Evolutionary conservation across 2,888 invertebrate genomes (phyloP).

Genomic region (Hedya salicella): DNA sequence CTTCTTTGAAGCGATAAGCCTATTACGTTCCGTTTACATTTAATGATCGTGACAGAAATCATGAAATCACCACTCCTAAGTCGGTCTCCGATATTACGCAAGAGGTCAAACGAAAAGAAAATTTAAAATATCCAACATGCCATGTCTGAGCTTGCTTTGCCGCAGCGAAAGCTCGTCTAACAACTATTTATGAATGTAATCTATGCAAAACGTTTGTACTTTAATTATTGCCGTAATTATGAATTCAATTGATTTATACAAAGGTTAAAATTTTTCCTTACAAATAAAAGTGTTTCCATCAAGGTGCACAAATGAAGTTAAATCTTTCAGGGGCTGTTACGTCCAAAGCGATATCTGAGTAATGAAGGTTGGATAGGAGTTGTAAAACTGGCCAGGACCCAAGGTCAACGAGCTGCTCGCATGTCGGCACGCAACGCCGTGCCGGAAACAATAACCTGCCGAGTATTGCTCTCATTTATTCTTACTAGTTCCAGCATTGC

Average conservation of each 20-base stretch:
- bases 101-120: constrained; percentile 5
- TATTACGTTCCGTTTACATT: background rate
- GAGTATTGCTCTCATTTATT: constrained; percentile 48
- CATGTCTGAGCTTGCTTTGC: background rate
- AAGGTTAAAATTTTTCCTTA: background rate
- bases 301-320: constrained; percentile 38
- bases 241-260: too few relatives aligned
- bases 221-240: background rate
- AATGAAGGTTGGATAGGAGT: constrained; percentile 52
- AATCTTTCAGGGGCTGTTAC: constrained; percentile 46
- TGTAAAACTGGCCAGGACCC: constrained; percentile 53
- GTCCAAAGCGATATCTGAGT: constrained; percentile 47
- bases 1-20: constrained; percentile 45
- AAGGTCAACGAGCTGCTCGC: constrained; percentile 60
- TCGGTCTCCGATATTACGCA: constrained; percentile 19
- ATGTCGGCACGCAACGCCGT: constrained; percentile 63
- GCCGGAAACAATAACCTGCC: constrained; percentile 52
- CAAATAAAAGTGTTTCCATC: background rate
- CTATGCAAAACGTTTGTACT: background rate
- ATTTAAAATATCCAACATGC: constrained; percentile 5
- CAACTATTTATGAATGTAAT: constrained; percentile 2
- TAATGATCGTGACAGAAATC: constrained; percentile 15
- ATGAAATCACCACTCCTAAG: constrained; percentile 17
- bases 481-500: constrained; percentile 30
- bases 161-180: constrained; percentile 12